These are phyloP conservation scores for Drosophila rufa DNA, from an alignment of 1,140 invertebrate species.

Conservation along the genomic window DNA sequence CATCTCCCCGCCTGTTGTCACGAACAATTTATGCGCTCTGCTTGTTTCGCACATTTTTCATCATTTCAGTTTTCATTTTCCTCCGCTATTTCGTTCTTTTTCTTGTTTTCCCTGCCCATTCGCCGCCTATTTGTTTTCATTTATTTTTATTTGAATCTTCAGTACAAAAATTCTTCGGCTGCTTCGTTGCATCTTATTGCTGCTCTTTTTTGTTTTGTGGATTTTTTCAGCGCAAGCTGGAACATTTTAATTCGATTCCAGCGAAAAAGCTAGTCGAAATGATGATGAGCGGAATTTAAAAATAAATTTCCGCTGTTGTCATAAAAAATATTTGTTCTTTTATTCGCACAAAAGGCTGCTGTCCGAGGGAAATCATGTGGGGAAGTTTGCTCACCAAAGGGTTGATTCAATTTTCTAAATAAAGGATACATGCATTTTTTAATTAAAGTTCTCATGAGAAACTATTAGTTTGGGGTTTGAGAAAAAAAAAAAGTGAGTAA, in stretches of 20 bases:
- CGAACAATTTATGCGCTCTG: conserved; percentile 65
- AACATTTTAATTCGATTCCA: conserved; percentile 24
- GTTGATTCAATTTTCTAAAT: not conserved
- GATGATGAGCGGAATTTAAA: conserved; percentile 24
- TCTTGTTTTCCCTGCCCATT: not conserved
- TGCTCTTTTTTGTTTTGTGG: not conserved
- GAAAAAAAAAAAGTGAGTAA: no score
- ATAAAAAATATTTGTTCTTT: conserved; percentile 13
- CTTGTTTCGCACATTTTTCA: conserved; percentile 72
- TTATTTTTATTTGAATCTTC: not conserved
- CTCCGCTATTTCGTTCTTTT: conserved; percentile 8
- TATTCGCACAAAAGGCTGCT: conserved; percentile 27
- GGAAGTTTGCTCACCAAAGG: not conserved
- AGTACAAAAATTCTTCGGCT: not conserved
- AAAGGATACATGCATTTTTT: no score
- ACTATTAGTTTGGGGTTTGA: no score
- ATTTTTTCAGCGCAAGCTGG: conserved; percentile 9
- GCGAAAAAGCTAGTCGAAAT: conserved; percentile 12
- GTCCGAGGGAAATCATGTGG: not conserved
- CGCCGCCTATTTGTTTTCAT: not conserved
- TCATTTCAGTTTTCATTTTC: conserved; percentile 49
- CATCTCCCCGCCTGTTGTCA: conserved; percentile 45
- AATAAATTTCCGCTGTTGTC: conserved; percentile 32
- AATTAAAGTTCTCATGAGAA: no score
- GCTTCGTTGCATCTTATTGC: not conserved